A percentile compares a stretch with the other conserved stretches of the same genome.
Evolutionary conservation across 2,113 vertebrate genomes (phyloP).

Genomic region (Chloropsis cyanopogon): DNA sequence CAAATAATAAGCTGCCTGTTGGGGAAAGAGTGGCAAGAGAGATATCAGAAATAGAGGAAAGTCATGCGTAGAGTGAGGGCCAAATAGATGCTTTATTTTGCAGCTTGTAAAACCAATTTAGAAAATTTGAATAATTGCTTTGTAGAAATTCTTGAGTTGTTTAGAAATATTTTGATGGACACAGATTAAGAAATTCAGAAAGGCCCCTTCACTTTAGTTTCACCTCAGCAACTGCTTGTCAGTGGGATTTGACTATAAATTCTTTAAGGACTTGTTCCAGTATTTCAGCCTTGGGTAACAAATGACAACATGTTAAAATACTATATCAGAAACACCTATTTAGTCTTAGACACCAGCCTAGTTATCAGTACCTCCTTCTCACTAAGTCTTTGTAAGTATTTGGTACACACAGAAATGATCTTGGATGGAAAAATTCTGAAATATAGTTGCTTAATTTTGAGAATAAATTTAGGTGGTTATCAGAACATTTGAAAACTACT

Average conservation of each 20-base stretch:
- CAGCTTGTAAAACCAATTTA: background rate
- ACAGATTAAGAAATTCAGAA: background rate
- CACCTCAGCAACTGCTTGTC: background rate
- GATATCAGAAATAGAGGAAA: background rate
- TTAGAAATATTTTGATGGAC: background rate
- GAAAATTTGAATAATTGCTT: background rate
- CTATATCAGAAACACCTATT: background rate
- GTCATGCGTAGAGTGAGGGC: background rate
- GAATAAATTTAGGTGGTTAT: background rate
- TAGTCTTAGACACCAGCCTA: background rate
- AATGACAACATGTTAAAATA: background rate
- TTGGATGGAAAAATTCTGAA: background rate
- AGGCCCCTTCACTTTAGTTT: background rate
- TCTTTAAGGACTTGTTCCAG: background rate
- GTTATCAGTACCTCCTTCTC: background rate
- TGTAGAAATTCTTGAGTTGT: background rate
- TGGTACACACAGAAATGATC: background rate
- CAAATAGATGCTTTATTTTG: background rate
- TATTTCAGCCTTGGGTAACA: background rate
- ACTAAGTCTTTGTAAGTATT: background rate
- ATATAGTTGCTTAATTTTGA: background rate
- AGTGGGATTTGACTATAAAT: background rate
- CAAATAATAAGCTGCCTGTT: background rate
- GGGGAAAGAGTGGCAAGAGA: background rate
- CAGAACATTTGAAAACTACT: background rate